Base-by-base conservation (phyloP, 2,113 vertebrate species). In the Plecotus auritus region DNA sequence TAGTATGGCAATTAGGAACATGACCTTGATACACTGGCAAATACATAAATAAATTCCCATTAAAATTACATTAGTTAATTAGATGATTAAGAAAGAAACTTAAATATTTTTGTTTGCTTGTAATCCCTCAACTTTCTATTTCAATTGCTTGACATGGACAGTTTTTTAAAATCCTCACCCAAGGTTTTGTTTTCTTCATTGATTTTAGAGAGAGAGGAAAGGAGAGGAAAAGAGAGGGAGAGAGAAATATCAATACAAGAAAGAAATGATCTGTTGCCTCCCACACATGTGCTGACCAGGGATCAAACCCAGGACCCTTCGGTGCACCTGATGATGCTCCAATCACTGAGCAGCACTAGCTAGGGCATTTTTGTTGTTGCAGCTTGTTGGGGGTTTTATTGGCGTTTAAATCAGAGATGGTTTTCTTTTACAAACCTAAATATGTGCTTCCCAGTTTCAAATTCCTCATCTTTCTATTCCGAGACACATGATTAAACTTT, bases 371-470 rank as follows among this genome's bases (percentile, higher is more conserved):
- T 67, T 32, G 12, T 17, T n/a, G 32, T 77, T 77, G 26, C 26
- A 30, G 13, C 22, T 30, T 40, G 3, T 51, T 7, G 74, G 42
- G 2, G 4, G 67, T 90, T 77, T 47, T 5, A 69, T 80, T 78
- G 32, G 5, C 72, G 12, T 83, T 94, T 61, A 64, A 81, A 47
- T 87, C 13, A 26, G 8, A 66, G 7, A 18, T 80, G 18, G 26
- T 42, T 90, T 97, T 93, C 66, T 18, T 66, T 92, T 26, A 47
- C 23, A 90, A 9, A 88, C 4, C 61, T 83, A 32, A 81, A 69
- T 37, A 47, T 54, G 80, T 45, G 76, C n/a, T 70, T 49, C 28
- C 3, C 11, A 90, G 81, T 88, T 96, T 93, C 49, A 96, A 88
- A 85, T 72, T 72, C 72, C 30, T 32, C 40, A 45, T 51, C 16